These are phyloP conservation scores for Eilema depressum DNA, from an alignment of 2,888 invertebrate genomes.

Conservation along the genomic window DNA sequence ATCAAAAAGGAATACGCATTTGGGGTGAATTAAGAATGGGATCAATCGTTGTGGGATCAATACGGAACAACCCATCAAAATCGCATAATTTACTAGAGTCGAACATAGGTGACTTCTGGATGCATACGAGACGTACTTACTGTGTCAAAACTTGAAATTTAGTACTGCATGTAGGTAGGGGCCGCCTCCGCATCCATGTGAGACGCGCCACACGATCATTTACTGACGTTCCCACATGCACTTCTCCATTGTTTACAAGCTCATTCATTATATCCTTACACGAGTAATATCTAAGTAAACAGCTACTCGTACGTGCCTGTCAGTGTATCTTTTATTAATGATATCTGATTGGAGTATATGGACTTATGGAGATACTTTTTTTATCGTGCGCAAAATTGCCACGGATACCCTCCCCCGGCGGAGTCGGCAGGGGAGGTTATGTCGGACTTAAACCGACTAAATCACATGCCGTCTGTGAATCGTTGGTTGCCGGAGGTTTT, in stretches of 20 bases:
- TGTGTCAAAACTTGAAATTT: slow-evolving; percentile 31
- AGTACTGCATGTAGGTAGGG: slow-evolving; percentile 21
- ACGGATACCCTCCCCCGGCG: too few relatives aligned
- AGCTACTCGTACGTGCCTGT: neutral
- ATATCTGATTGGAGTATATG: too few relatives aligned
- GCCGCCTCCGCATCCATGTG: slow-evolving; percentile 67
- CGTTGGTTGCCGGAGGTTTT: too few relatives aligned
- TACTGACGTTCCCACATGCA: slow-evolving; percentile 60
- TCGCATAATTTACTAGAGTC: neutral
- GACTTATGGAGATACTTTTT: too few relatives aligned
- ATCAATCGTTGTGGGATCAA: too few relatives aligned
- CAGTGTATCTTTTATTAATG: slow-evolving; percentile 13
- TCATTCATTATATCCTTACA: slow-evolving; percentile 45
- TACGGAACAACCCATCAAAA: too few relatives aligned
- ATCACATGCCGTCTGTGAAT: too few relatives aligned
- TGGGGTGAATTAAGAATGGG: too few relatives aligned
- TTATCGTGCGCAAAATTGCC: too few relatives aligned
- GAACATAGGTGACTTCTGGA: slow-evolving; percentile 14
- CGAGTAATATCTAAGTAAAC: slow-evolving; percentile 27
- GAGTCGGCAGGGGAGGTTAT: too few relatives aligned
- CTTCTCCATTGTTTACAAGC: slow-evolving; percentile 58
- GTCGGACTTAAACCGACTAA: too few relatives aligned
- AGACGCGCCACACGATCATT: slow-evolving; percentile 53
- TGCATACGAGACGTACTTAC: slow-evolving; percentile 24
- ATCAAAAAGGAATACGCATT: too few relatives aligned